phyloP scores from a whole-genome alignment of 2,797 vertebrate genomes.

The Stomatorhinus walkeri region DNA sequence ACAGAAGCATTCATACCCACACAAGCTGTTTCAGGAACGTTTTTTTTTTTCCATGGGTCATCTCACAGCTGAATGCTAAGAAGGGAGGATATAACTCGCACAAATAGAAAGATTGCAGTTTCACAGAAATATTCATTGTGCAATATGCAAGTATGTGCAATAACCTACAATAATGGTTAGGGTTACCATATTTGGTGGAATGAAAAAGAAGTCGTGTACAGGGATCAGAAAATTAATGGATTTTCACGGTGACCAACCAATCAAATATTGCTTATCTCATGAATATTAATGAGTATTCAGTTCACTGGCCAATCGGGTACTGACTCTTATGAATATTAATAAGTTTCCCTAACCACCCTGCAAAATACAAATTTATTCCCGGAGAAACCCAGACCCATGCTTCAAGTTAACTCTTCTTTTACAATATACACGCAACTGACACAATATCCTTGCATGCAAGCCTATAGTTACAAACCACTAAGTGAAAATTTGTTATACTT shows the following conservation, averaged over 20 bases:
- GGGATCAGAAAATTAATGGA: neutral
- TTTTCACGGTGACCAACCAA: neutral
- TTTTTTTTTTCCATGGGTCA: neutral
- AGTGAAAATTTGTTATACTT: neutral
- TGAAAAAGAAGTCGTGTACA: neutral
- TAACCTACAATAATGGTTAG: neutral
- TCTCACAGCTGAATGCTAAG: slow-evolving; percentile 1
- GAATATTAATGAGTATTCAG: neutral
- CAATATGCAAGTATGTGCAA: neutral
- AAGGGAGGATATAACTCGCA: neutral
- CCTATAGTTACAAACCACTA: neutral
- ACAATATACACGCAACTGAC: neutral
- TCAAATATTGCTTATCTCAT: neutral
- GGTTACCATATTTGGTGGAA: neutral
- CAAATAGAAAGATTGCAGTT: neutral
- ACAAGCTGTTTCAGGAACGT: neutral
- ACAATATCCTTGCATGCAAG: neutral
- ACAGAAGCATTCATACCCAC: neutral
- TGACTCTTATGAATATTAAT: neutral
- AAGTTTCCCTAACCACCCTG: neutral
- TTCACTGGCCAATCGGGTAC: neutral
- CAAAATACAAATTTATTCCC: neutral
- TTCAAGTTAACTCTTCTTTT: no score
- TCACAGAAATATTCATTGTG: neutral
- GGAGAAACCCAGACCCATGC: neutral